A percentile compares a stretch with the other conserved stretches of the same genome.
Evolutionary conservation across 2,888 invertebrate genomes (phyloP).

Genomic region (Abrostola triplasia): DNA sequence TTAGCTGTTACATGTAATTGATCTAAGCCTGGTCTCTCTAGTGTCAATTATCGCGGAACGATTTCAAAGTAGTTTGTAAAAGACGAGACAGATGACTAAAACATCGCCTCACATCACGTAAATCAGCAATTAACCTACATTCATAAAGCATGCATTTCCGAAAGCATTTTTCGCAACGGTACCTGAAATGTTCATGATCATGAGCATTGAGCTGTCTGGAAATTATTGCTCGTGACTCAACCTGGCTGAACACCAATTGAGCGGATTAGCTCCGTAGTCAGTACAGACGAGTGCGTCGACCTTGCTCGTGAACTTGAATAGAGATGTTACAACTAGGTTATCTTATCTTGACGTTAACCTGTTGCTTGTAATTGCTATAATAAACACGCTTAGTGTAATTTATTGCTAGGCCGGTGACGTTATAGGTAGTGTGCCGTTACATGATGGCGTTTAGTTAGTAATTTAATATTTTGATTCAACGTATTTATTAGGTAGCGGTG

Average conservation of each 20-base stretch:
- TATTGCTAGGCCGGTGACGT: constrained; percentile 22
- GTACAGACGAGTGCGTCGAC: constrained; percentile 43
- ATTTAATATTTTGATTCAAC: not conserved
- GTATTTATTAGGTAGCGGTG: too few species aligned
- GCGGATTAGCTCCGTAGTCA: constrained; percentile 25
- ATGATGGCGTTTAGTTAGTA: not conserved
- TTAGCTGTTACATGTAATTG: too few species aligned
- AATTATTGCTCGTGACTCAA: constrained; percentile 25
- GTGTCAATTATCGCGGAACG: constrained; percentile 20
- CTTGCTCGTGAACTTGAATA: constrained; percentile 55
- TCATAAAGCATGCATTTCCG: constrained; percentile 45
- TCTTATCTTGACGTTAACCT: constrained; percentile 53
- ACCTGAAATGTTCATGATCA: constrained; percentile 43
- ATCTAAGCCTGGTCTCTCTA: not conserved
- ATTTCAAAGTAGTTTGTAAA: constrained; percentile 2
- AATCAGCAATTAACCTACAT: constrained; percentile 49
- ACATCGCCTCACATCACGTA: constrained; percentile 5
- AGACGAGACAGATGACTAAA: constrained; percentile 4
- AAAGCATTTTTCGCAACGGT: constrained; percentile 28
- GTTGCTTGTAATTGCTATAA: constrained; percentile 40
- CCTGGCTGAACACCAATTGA: constrained; percentile 38
- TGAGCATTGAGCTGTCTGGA: constrained; percentile 18
- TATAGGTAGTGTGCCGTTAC: constrained; percentile 13
- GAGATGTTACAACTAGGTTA: constrained; percentile 50
- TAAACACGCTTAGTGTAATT: constrained; percentile 44